These are phyloP conservation scores for Ophiodon elongatus DNA, from an alignment of 2,113 vertebrate genomes.

Conservation along the genomic window DNA sequence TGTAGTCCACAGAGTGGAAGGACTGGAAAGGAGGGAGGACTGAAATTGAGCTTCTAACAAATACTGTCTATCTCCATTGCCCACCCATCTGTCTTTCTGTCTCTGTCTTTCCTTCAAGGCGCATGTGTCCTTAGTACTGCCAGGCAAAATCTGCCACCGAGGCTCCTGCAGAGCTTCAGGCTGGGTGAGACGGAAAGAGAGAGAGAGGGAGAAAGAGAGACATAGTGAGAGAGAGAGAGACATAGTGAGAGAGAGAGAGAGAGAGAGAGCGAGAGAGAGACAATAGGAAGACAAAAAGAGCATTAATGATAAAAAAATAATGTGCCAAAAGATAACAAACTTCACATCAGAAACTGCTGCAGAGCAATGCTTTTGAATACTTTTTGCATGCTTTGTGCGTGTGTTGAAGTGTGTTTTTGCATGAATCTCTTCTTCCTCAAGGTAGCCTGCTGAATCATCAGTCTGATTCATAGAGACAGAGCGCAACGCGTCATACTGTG, in stretches of 20 bases:
- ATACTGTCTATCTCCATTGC: slow-evolving; percentile 30
- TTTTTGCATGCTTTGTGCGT: background rate
- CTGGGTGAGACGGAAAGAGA: slow-evolving; percentile 6
- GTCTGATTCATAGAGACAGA: slow-evolving; percentile 8
- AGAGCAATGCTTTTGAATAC: background rate
- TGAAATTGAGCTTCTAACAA: slow-evolving; percentile 38
- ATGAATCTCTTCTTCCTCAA: background rate
- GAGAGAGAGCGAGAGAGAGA: background rate
- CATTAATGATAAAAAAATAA: background rate
- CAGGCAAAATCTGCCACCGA: slow-evolving; percentile 50
- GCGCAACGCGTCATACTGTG: background rate
- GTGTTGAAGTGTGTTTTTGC: background rate
- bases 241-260: background rate
- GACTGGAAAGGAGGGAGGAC: background rate
- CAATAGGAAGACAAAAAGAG: background rate
- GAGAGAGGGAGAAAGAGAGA: background rate
- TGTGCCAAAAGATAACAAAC: background rate
- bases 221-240: background rate
- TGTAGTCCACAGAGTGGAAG: background rate
- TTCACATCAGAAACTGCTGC: background rate
- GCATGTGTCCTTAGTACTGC: slow-evolving; percentile 53
- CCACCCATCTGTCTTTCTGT: slow-evolving; percentile 50
- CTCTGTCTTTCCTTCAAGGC: slow-evolving; percentile 55
- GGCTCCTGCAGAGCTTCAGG: slow-evolving; percentile 46
- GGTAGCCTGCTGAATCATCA: slow-evolving; percentile 9